Percentiles rank a stretch among this genome's conserved stretches.
phyloP scores from a whole-genome alignment of 2,888 invertebrate species.

The Trissolcus japonicus region DNA sequence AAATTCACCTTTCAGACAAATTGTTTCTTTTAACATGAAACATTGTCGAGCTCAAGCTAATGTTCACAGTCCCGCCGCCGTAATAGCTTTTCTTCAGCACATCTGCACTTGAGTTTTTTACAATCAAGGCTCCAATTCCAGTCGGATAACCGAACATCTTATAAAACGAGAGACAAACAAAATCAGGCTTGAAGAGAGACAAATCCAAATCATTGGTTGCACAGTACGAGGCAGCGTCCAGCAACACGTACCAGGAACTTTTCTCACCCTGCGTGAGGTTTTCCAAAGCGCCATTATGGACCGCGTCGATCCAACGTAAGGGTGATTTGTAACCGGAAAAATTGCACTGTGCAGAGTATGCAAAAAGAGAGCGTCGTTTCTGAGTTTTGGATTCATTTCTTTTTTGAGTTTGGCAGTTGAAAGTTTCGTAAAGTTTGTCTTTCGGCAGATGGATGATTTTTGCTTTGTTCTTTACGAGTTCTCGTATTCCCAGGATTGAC shows the following conservation, averaged over 20 bases:
- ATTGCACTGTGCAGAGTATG: constrained; percentile 95
- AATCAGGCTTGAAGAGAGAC: constrained; percentile 86
- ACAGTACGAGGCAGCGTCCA: constrained; percentile 92
- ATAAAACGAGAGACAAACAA: constrained; percentile 95
- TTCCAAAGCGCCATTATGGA: constrained; percentile 80
- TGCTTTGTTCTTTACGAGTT: constrained; percentile 81
- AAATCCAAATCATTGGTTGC: constrained; percentile 88
- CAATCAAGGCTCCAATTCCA: constrained; percentile 92
- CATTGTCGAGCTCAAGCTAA: constrained; percentile 84
- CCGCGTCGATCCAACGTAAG: constrained; percentile 82
- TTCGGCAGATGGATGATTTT: constrained; percentile 80
- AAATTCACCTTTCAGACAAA: constrained; percentile 83
- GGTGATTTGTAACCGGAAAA: constrained; percentile 96
- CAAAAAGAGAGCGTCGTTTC: constrained; percentile 81
- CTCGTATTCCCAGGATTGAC: constrained; percentile 94
- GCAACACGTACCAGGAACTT: constrained; percentile 83
- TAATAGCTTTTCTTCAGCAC: constrained; percentile 86
- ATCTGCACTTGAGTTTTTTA: constrained; percentile 81
- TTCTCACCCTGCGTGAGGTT: constrained; percentile 74
- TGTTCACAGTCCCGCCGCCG: constrained; percentile 95
- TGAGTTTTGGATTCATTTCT: background rate
- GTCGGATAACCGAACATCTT: constrained; percentile 98
- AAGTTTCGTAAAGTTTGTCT: constrained; percentile 78
- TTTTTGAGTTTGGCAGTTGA: constrained; percentile 63
- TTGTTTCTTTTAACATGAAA: constrained; percentile 83